Evolutionary conservation across 2,113 vertebrate species (phyloP).

Genomic region (Chaetodon auriga): DNA sequence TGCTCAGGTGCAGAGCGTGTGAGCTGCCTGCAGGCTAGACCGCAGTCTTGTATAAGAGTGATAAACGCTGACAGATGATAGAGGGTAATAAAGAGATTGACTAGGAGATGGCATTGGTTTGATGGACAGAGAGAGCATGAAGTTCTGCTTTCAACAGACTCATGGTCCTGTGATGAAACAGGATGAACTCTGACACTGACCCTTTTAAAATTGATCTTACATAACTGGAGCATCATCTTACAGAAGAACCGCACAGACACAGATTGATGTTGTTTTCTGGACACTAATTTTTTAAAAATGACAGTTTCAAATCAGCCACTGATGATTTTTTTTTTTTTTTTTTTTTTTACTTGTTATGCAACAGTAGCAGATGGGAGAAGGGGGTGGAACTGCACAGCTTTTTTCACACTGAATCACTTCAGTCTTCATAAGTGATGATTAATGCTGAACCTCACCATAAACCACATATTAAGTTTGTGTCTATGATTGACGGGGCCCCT

Average conservation of each 20-base stretch:
- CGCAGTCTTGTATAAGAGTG: neutral
- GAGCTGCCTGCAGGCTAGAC: conserved; percentile 12
- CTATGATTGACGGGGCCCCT: conserved; percentile 24
- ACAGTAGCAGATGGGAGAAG: conserved; percentile 57
- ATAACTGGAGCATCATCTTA: conserved; percentile 25
- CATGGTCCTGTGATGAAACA: conserved; percentile 29
- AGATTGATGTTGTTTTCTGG: conserved; percentile 21
- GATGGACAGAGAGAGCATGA: conserved; percentile 33
- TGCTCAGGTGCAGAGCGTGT: conserved; percentile 2
- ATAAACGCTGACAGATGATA: conserved; percentile 21
- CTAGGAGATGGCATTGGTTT: conserved; percentile 15
- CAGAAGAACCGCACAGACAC: neutral
- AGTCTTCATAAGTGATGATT: conserved; percentile 38
- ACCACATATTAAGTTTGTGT: neutral
- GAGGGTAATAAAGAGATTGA: conserved; percentile 30
- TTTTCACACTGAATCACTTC: conserved; percentile 46
- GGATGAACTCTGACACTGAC: conserved; percentile 32
- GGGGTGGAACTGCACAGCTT: neutral
- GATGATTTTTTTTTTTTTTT: neutral
- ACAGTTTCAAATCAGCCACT: conserved; percentile 5
- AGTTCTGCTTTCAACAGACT: conserved; percentile 27
- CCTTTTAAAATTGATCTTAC: conserved; percentile 8
- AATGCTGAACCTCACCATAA: conserved; percentile 6
- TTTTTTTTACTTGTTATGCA: conserved; percentile 46
- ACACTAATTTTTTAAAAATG: neutral